A percentile compares a stretch with the other conserved stretches of the same genome.
phyloP scores from a whole-genome alignment of 2,888 invertebrate genomes.

The Keiferia lycopersicella region DNA sequence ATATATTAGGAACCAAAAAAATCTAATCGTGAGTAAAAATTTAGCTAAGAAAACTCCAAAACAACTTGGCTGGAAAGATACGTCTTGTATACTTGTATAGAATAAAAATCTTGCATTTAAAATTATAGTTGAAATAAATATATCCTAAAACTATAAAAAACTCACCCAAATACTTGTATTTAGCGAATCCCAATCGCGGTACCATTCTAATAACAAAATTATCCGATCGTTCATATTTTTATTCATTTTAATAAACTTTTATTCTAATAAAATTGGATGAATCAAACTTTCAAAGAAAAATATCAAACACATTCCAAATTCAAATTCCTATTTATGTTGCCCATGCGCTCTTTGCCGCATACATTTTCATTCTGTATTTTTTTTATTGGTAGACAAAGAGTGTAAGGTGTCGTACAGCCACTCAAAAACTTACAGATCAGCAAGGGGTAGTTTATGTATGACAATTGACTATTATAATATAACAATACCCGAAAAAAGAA shows the following conservation, averaged over 20 bases:
- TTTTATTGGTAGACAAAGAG: not conserved
- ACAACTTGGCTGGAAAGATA: no score
- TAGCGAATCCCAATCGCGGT: slow-evolving; percentile 67
- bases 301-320: not conserved
- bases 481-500: no score
- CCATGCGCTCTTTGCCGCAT: not conserved
- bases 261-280: not conserved
- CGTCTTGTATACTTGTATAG: not conserved
- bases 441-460: no score
- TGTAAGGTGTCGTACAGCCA: not conserved
- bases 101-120: not conserved
- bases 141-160: slow-evolving; percentile 6
- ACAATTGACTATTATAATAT: no score
- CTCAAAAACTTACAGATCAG: not conserved
- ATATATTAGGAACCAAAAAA: no score
- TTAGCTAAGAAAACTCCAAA: no score
- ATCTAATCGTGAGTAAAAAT: no score
- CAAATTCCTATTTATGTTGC: not conserved
- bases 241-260: not conserved
- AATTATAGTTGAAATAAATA: not conserved
- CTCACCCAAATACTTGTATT: slow-evolving; percentile 71
- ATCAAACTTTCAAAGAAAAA: not conserved
- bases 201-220: slow-evolving; percentile 64
- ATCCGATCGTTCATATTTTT: slow-evolving; percentile 49
- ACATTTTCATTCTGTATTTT: not conserved